phyloP scores from a whole-genome alignment of 2,797 vertebrate genomes.

The Xiphophorus birchmanni region DNA sequence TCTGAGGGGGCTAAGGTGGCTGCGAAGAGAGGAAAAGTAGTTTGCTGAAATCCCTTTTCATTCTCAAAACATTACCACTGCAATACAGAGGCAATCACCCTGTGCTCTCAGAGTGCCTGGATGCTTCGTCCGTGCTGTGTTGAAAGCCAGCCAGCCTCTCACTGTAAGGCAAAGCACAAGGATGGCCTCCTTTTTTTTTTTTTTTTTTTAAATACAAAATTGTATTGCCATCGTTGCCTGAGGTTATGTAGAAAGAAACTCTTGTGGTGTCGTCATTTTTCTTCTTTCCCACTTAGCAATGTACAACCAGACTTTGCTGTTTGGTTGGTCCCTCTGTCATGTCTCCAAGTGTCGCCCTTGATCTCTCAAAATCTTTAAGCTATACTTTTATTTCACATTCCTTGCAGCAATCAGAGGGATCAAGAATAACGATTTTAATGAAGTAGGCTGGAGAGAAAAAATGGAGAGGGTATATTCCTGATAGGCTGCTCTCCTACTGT shows the following conservation, averaged over 20 bases:
- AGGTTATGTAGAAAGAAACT: conserved; percentile 52
- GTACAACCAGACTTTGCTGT: conserved; percentile 27
- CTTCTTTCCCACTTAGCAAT: conserved; percentile 63
- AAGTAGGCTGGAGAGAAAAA: conserved; percentile 50
- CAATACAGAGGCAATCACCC: conserved; percentile 61
- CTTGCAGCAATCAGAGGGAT: conserved; percentile 49
- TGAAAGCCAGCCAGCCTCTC: conserved; percentile 41
- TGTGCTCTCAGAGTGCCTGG: conserved; percentile 37
- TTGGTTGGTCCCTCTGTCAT: conserved; percentile 40
- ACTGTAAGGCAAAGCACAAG: conserved; percentile 36
- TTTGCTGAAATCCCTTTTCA: conserved; percentile 49
- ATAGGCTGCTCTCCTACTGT: conserved; percentile 47
- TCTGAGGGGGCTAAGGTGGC: conserved; percentile 64
- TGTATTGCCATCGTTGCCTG: conserved; percentile 42
- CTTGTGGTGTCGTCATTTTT: conserved; percentile 52
- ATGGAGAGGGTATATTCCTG: conserved; percentile 47
- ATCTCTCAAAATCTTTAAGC: conserved; percentile 52
- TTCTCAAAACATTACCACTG: conserved; percentile 52
- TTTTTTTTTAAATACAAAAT: conserved; percentile 28
- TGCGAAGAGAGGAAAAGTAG: conserved; percentile 53
- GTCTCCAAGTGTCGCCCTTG: conserved; percentile 27
- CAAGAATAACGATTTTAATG: conserved; percentile 64
- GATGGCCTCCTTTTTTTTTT: conserved; percentile 39
- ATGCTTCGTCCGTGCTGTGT: conserved; percentile 39
- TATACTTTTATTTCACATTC: conserved; percentile 56